Evolutionary conservation across 2,113 vertebrate species (phyloP).

Genomic region (Callocephalon fimbriatum): DNA sequence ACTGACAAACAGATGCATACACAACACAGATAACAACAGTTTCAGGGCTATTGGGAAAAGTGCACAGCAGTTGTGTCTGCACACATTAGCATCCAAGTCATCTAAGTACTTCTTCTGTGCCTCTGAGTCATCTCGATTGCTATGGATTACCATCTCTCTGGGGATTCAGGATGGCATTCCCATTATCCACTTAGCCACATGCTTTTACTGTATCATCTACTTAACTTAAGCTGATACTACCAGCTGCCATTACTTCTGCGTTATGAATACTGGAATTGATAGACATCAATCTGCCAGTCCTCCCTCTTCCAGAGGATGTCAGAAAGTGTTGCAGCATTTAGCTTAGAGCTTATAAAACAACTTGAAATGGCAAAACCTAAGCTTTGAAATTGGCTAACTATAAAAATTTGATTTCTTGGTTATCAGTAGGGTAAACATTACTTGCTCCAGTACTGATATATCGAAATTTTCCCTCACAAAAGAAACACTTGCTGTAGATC

Average conservation of each 20-base stretch:
- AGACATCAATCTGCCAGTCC: background rate
- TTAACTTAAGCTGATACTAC: background rate
- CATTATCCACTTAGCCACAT: slow-evolving; percentile 51
- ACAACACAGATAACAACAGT: background rate
- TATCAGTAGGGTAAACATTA: background rate
- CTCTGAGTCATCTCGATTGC: background rate
- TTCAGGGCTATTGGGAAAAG: background rate
- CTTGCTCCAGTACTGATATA: background rate
- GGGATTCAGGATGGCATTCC: slow-evolving; percentile 31
- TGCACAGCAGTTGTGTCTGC: background rate
- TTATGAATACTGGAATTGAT: background rate
- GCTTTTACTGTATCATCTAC: slow-evolving; percentile 32
- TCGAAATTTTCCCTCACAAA: background rate
- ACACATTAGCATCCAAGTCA: slow-evolving; percentile 30
- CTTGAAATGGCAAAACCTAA: background rate
- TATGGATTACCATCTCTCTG: slow-evolving; percentile 6
- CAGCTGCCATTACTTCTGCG: background rate
- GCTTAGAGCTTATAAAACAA: background rate
- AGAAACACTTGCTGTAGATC: background rate
- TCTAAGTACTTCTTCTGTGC: background rate
- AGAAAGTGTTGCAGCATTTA: background rate
- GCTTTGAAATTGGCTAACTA: background rate
- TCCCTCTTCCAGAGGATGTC: background rate
- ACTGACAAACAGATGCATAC: background rate
- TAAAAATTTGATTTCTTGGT: background rate